Evolutionary conservation across 2,797 vertebrate genomes (phyloP).

Genomic region (Strix occidentalis): DNA sequence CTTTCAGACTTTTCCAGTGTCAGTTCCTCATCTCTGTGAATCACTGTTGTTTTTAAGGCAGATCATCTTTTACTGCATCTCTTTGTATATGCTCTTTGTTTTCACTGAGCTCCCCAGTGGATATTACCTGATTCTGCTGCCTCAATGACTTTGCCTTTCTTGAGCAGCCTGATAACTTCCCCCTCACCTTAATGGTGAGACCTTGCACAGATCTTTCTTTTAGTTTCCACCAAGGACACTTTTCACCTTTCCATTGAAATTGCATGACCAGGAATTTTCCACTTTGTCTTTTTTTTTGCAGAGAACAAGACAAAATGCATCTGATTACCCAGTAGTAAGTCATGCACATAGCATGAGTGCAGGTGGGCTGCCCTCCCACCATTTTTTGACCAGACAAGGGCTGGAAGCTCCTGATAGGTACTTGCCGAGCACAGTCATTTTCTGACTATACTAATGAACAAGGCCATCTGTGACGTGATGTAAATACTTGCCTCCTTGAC

Average conservation of each 20-base stretch:
- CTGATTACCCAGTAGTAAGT: neutral
- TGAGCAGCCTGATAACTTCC: neutral
- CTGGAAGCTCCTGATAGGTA: neutral
- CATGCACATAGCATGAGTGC: neutral
- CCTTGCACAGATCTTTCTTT: neutral
- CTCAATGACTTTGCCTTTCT: neutral
- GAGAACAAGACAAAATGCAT: neutral
- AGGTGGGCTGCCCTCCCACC: neutral
- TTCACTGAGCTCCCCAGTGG: neutral
- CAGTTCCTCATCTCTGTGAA: neutral
- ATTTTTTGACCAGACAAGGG: neutral
- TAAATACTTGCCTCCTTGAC: neutral
- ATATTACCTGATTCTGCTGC: neutral
- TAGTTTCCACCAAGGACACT: neutral
- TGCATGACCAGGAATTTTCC: neutral
- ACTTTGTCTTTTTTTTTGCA: neutral
- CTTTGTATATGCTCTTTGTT: neutral
- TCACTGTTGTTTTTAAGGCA: neutral
- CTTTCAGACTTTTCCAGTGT: neutral
- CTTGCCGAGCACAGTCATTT: neutral
- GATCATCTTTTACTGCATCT: neutral
- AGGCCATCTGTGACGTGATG: neutral
- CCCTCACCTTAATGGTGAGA: neutral
- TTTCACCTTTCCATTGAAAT: neutral
- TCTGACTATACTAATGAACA: neutral